Evolutionary conservation across 2,888 invertebrate species (phyloP), one percentile per base, ranked within the genome.

Genomic region (Allacma fusca): DNA sequence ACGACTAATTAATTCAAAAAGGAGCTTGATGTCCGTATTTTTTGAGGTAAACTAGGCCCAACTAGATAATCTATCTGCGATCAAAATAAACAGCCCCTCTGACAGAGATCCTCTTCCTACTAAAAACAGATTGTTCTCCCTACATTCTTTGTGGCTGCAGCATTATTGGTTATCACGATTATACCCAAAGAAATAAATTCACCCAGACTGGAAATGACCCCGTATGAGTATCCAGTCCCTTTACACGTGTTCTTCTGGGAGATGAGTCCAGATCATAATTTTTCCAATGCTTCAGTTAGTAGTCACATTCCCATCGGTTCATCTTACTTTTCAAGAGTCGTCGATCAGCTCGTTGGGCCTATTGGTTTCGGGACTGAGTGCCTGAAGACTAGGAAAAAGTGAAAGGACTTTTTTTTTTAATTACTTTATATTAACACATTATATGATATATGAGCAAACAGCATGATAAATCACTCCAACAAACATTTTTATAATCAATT

Each of bases 21-120:
- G 90, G 19, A 89, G 89, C 85, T 87, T 87, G 80, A 89, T 89
- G 84, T 89, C 88, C 29, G 86, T 89, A 76, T 86, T 89, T 80
- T 87, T 87, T 83, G 89, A 90, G 87, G 89, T 89, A n/a, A n/a
- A n/a, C n/a, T n/a, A n/a, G n/a, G n/a, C n/a, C n/a, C n/a, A n/a
- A n/a, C n/a, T n/a, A n/a, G n/a, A n/a, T n/a, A n/a, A n/a, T n/a
- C n/a, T n/a, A n/a, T n/a, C n/a, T n/a, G n/a, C n/a, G n/a, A n/a
- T n/a, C n/a, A n/a, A n/a, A n/a, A n/a, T n/a, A n/a, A n/a, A n/a
- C n/a, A n/a, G n/a, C n/a, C n/a, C n/a, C n/a, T n/a, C n/a, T n/a
- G n/a, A n/a, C n/a, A n/a, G n/a, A n/a, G n/a, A n/a, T n/a, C n/a
- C n/a, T n/a, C n/a, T n/a, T n/a, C n/a, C n/a, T n/a, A n/a, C n/a